Base-by-base conservation (phyloP, 2,888 invertebrate species). In the Empis livida region DNA sequence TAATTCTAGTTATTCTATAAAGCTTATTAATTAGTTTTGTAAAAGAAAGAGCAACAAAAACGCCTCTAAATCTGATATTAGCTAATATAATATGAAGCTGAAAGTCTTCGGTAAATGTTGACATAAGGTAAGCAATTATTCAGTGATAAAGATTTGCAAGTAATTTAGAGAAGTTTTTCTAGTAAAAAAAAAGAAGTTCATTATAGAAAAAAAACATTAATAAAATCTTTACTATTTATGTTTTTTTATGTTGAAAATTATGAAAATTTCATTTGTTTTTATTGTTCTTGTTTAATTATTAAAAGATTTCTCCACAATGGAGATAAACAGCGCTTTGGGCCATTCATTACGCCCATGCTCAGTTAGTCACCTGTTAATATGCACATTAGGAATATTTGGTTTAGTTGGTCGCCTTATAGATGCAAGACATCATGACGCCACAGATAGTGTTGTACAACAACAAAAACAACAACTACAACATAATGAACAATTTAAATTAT, bases 271-370 rank as follows among this genome's bases (percentile, higher is more conserved):
- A 20, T 42, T 17, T 30, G 15, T 27, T 8, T 30, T 13, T n/a
- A 16, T 5, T 40, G 2, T n/a, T 11, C 17, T 38, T 39, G 41
- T 35, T 35, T 23, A n/a, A n/a, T n/a, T n/a, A n/a, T 30, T 45
- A 31, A 31, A 35, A 51, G 49, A 49, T 51, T 54, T 52, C 54
- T 54, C 54, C 54, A 51, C 46, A 47, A 54, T 54, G 54, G 54
- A 52, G 54, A 52, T 51, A 46, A 51, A 49, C 35, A 41, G 40
- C 32, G 39, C 42, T 41, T 48, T 51, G 51, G 49, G 49, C 44
- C 44, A 49, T 45, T 48, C 46, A 44, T 45, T 49, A 44, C 52
- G 54, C 41, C 52, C 54, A 42, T 52, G 45, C 44, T 49, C 45
- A 40, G 45, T 49, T 46, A 47, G 52, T 48, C 49, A 54, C 16